Evolutionary conservation across 1,140 invertebrate species (phyloP).

Genomic region (Drosophila subobscura): DNA sequence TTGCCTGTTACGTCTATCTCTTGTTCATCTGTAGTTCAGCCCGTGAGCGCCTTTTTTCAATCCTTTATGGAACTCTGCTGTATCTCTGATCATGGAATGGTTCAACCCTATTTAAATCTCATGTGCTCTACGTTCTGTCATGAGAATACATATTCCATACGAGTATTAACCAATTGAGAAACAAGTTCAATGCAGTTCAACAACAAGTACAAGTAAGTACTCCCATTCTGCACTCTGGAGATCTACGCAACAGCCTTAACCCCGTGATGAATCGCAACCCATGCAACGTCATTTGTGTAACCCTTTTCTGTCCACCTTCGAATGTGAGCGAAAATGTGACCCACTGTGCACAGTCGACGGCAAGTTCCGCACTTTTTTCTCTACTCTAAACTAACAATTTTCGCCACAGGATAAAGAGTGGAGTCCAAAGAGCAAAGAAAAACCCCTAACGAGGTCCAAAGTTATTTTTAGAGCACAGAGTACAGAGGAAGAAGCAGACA

Average conservation of each 20-base stretch:
- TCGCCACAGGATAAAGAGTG: conserved; percentile 53
- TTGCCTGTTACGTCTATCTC: no score
- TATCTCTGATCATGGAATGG: no score
- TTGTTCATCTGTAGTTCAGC: no score
- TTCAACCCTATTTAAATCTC: no score
- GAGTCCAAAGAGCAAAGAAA: conserved; percentile 2
- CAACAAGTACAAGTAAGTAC: not conserved
- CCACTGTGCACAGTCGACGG: conserved; percentile 49
- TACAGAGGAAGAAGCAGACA: not conserved
- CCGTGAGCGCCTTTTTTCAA: no score
- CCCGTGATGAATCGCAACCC: not conserved
- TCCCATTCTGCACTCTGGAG: conserved; percentile 12
- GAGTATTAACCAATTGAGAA: conserved; percentile 35
- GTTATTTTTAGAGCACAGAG: conserved; percentile 51
- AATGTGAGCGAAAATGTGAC: conserved; percentile 22
- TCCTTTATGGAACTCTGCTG: no score
- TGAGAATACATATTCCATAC: conserved; percentile 15
- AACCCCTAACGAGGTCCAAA: conserved; percentile 31
- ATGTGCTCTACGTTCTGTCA: no score
- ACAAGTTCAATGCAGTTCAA: conserved; percentile 21
- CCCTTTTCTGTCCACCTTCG: conserved; percentile 22
- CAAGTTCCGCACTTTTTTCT: conserved; percentile 13
- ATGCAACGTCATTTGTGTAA: conserved; percentile 13
- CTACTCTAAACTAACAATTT: conserved; percentile 61
- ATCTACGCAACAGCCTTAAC: conserved; percentile 25